Evolutionary conservation across 30 jellyfish, hydroid and myxozoan species (phyloP).

Genomic region (Hydractinia echinata): DNA sequence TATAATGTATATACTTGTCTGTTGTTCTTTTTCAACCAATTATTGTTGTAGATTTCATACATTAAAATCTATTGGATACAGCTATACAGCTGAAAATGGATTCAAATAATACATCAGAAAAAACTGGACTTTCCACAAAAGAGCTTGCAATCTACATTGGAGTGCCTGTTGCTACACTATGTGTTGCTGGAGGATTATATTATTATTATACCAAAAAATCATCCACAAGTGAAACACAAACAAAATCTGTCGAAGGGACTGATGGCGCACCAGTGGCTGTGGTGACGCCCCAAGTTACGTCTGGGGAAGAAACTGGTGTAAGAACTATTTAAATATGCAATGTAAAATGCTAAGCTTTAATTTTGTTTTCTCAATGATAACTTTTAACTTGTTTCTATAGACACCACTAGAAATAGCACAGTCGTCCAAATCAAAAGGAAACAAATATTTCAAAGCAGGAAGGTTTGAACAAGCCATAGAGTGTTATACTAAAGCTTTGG

Average conservation of each 20-base stretch:
- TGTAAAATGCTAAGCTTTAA: too few species aligned
- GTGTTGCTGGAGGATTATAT: slow-evolving; percentile 81
- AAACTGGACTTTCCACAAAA: slow-evolving; percentile 27
- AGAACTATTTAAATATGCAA: too few species aligned
- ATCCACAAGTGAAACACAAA: not conserved
- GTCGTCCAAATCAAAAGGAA: slow-evolving; percentile 74
- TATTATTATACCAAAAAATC: slow-evolving; percentile 28
- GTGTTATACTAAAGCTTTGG: slow-evolving; percentile 80
- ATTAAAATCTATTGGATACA: too few species aligned
- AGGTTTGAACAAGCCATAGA: slow-evolving; percentile 74
- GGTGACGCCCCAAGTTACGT: too few species aligned
- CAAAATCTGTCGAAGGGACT: too few species aligned
- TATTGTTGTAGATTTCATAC: too few species aligned
- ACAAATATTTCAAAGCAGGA: slow-evolving; percentile 87
- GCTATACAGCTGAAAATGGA: not conserved
- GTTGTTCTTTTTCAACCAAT: too few species aligned
- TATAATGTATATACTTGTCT: too few species aligned
- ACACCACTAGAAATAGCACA: slow-evolving; percentile 44
- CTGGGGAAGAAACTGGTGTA: too few species aligned
- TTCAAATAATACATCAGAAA: slow-evolving; percentile 18
- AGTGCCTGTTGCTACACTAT: slow-evolving; percentile 82
- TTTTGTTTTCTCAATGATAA: too few species aligned
- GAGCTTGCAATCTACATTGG: slow-evolving; percentile 90
- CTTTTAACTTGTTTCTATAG: not conserved
- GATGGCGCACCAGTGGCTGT: too few species aligned